Evolutionary conservation across 2,888 invertebrate genomes (phyloP).

Genomic region (Caenorhabditis auriculariae): DNA sequence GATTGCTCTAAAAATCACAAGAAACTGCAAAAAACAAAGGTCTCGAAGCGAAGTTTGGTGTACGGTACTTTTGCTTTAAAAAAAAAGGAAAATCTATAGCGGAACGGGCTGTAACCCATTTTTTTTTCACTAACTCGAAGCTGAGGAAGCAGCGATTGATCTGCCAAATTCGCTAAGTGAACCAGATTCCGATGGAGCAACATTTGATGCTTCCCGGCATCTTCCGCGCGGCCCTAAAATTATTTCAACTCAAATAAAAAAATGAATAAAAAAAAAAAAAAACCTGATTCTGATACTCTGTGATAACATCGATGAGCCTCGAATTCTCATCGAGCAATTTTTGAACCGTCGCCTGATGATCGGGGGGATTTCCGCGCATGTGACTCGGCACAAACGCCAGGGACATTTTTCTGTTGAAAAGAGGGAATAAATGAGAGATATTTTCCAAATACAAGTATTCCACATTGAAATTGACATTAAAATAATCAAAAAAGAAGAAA

Average conservation of each 20-base stretch:
- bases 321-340: slow-evolving; percentile 89
- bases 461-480: not conserved
- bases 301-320: slow-evolving; percentile 91
- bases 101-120: too few species aligned
- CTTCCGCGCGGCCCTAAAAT: slow-evolving; percentile 37
- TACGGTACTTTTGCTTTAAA: too few species aligned
- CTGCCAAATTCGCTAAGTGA: slow-evolving; percentile 92
- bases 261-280: not conserved
- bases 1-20: too few species aligned
- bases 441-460: slow-evolving; percentile 3
- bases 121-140: too few species aligned
- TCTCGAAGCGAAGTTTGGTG: too few species aligned
- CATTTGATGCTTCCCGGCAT: slow-evolving; percentile 75
- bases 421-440: not conserved
- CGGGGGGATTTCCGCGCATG: slow-evolving; percentile 16
- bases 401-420: slow-evolving; percentile 32
- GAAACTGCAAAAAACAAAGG: too few species aligned
- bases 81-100: too few species aligned
- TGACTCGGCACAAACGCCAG: slow-evolving; percentile 20
- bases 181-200: slow-evolving; percentile 91
- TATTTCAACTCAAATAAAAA: not conserved
- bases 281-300: slow-evolving; percentile 81
- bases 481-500: slow-evolving; percentile 7
- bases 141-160: slow-evolving; percentile 65
- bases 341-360: slow-evolving; percentile 44